A percentile compares a stretch with the other conserved stretches of the same genome.
Evolutionary conservation across 2,113 vertebrate species (phyloP).

Genomic region (Protobothrops mucrosquamatus): DNA sequence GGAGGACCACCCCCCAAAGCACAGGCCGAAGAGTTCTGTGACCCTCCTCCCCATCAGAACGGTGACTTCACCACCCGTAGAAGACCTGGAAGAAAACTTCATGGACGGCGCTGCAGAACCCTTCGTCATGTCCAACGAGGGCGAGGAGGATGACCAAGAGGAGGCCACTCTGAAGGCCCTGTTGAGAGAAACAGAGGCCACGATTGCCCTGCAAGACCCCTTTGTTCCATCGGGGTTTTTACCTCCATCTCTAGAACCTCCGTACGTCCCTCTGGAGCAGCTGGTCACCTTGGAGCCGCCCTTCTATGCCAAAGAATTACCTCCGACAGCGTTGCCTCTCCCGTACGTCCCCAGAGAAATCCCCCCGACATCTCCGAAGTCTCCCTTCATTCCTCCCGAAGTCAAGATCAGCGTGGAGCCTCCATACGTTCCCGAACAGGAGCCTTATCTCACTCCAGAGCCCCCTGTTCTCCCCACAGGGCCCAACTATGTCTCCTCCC

Average conservation of each 20-base stretch:
- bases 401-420: not conserved
- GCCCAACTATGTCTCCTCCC: not conserved
- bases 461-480: not conserved
- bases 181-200: not conserved
- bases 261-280: not conserved
- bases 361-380: not conserved
- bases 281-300: not conserved
- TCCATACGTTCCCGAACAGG: not conserved
- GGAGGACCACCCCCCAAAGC: rapidly evolving
- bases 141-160: rapidly evolving
- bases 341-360: not conserved
- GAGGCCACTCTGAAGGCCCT: not conserved
- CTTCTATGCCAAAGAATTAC: not conserved
- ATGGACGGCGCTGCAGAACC: not conserved
- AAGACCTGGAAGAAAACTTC: not conserved
- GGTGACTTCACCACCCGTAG: not conserved
- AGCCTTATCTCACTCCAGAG: not conserved
- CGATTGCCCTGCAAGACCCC: not conserved
- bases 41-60: not conserved
- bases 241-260: not conserved
- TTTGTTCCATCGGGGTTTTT: not conserved
- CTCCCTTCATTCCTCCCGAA: not conserved
- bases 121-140: not conserved
- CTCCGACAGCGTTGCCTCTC: not conserved
- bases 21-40: rapidly evolving